Conservation (phyloP, 2,888 invertebrate species). For the Troides oblongomaculatus region DNA sequence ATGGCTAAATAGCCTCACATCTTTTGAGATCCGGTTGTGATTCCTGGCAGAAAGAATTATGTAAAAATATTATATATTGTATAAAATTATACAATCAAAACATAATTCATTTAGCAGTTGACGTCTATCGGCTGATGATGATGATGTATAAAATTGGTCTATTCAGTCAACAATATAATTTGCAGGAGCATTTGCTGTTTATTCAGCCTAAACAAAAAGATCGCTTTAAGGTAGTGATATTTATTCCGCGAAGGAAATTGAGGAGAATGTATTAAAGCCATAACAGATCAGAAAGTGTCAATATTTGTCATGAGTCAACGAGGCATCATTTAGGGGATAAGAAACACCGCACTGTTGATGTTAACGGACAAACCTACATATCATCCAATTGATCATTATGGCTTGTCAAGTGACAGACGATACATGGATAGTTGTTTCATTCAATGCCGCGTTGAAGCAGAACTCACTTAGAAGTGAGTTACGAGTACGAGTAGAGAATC, state of each 20-base stretch:
- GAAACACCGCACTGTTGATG: slow-evolving; percentile 5
- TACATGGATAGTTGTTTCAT: slow-evolving; percentile 20
- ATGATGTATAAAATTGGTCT: too few species aligned
- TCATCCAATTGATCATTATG: slow-evolving; percentile 6
- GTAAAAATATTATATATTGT: too few species aligned
- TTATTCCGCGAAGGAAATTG: neutral
- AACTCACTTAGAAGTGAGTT: neutral
- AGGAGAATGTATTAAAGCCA: slow-evolving; percentile 6
- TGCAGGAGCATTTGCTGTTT: too few species aligned
- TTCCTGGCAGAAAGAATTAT: too few species aligned
- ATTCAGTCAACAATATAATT: too few species aligned
- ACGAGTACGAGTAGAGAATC: too few species aligned
- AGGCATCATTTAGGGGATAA: slow-evolving; percentile 14
- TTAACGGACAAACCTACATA: slow-evolving; percentile 23
- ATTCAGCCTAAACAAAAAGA: too few species aligned
- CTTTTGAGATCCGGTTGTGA: too few species aligned
- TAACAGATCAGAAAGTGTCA: slow-evolving; percentile 4
- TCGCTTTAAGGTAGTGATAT: neutral
- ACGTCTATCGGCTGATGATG: too few species aligned
- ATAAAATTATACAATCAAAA: too few species aligned
- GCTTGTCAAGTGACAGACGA: slow-evolving; percentile 15
- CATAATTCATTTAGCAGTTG: too few species aligned
- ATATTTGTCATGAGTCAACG: slow-evolving; percentile 22
- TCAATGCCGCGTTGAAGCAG: slow-evolving; percentile 8
- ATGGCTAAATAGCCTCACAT: too few species aligned